Evolutionary conservation across 2,888 invertebrate genomes (phyloP), one percentile per base, ranked within the genome.

Genomic region (Macaria liturata): DNA sequence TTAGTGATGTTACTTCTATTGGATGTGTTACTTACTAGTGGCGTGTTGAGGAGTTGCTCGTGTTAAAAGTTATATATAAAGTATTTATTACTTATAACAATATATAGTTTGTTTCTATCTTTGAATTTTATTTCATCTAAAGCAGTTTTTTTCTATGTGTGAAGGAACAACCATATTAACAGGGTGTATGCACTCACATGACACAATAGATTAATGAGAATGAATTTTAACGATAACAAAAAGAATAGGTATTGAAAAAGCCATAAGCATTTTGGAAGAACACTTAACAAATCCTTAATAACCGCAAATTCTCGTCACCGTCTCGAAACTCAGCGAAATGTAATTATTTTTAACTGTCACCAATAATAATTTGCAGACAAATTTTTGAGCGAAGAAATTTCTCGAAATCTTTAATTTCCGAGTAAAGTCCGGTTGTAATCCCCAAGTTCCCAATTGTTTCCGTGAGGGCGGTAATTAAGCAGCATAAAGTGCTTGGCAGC

Each of bases 391-490:
- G 64, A 59, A 54, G 61, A 56, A 65, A 65, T 67, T 55, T 43
- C 56, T 46, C 52, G 66, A 71, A 74, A 77, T 78, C 72, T 73
- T 71, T 76, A 83, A 85, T 81, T 79, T 72, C 69, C 69, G 72
- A 75, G 78, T 77, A 79, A 86, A 86, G 81, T 85, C 84, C 81
- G 72, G 79, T 73, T 76, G 77, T 86, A 89, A 86, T 81, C 80
- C 76, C 83, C 83, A 84, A 89, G 88, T 86, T 86, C 79, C 86
- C 85, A 89, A 90, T 90, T 90, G 89, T 88, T 87, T 86, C 83
- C 80, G 88, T 88, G 84, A 84, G 86, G 83, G 80, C 80, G 80
- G 88, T 88, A 89, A 89, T 91, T 90, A 90, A 88, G 86, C 85
- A 80, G 84, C 80, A 90, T 88, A 88, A 90, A 89, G 84, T 86